Conservation (phyloP, 2,797 vertebrate species). For the Philypnodon macrostomus region DNA sequence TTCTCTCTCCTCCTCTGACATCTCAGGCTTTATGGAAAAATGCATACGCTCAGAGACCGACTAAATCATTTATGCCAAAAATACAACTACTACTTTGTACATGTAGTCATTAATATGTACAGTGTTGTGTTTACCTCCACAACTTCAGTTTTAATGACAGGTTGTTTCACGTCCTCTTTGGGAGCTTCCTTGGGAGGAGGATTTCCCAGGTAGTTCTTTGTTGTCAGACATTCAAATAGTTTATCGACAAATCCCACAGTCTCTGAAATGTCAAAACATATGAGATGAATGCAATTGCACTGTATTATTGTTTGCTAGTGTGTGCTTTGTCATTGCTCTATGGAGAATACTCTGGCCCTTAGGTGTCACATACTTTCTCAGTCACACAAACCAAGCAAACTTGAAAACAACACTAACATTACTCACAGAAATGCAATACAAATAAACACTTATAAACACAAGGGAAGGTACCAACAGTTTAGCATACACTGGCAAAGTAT, state of each 20-base stretch:
- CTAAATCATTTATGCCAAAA: neutral
- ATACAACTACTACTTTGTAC: neutral
- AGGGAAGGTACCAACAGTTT: too few species aligned
- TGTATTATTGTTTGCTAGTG: neutral
- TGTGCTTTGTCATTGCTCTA: neutral
- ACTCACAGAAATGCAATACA: neutral
- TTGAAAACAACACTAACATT: neutral
- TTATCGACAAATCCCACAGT: constrained; percentile 97
- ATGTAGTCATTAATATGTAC: neutral
- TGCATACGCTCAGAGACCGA: neutral
- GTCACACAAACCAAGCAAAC: neutral
- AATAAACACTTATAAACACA: too few species aligned
- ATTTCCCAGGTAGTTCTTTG: constrained; percentile 88
- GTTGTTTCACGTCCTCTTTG: constrained; percentile 84
- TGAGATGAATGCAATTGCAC: neutral
- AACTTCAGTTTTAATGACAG: constrained; percentile 81
- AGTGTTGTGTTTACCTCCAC: constrained; percentile 75
- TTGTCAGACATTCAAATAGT: constrained; percentile 94
- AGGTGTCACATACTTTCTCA: constrained; percentile 1
- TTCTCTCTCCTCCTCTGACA: constrained; percentile 88
- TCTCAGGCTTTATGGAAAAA: constrained; percentile 57
- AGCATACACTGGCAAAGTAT: too few species aligned
- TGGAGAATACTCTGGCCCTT: neutral
- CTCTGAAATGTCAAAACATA: constrained; percentile 76
- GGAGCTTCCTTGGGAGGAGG: constrained; percentile 82